Percentiles rank a stretch among this genome's conserved stretches.
These are phyloP conservation scores for Sternotherus odoratus DNA, from an alignment of 2,797 vertebrate genomes.

Conservation along the genomic window DNA sequence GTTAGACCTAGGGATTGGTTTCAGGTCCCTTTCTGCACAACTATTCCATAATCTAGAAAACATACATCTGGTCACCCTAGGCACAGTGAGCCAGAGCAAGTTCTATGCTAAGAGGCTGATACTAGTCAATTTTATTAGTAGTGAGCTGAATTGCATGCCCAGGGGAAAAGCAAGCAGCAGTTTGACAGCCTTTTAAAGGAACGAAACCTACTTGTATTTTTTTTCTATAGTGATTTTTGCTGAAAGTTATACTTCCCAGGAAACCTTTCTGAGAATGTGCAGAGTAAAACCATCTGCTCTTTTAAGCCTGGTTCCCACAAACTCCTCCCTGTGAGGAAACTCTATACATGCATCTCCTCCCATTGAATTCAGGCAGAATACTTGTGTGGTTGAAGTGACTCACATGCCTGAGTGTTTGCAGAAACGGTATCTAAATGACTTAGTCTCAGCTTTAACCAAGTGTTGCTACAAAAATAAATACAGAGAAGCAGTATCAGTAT, in stretches of 20 bases:
- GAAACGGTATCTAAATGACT: neutral
- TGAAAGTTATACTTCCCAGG: neutral
- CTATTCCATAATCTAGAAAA: neutral
- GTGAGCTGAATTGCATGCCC: neutral
- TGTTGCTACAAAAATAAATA: neutral
- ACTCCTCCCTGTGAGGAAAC: too few species aligned
- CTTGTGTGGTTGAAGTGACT: neutral
- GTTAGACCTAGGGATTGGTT: neutral
- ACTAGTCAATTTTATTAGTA: neutral
- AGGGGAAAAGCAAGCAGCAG: neutral
- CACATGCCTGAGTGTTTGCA: neutral
- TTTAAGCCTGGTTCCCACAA: neutral
- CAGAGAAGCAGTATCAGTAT: neutral
- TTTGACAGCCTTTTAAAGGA: neutral
- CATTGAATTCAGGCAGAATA: neutral
- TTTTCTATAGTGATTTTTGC: neutral
- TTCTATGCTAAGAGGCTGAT: neutral
- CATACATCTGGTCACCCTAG: too few species aligned
- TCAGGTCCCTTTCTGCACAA: neutral
- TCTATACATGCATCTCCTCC: neutral
- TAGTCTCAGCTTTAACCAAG: neutral
- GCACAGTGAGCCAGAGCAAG: neutral
- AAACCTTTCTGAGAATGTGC: neutral
- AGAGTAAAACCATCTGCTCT: neutral
- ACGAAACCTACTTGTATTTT: neutral